phyloP scores from a whole-genome alignment of 2,113 vertebrate genomes.

The Percina caprodes region DNA sequence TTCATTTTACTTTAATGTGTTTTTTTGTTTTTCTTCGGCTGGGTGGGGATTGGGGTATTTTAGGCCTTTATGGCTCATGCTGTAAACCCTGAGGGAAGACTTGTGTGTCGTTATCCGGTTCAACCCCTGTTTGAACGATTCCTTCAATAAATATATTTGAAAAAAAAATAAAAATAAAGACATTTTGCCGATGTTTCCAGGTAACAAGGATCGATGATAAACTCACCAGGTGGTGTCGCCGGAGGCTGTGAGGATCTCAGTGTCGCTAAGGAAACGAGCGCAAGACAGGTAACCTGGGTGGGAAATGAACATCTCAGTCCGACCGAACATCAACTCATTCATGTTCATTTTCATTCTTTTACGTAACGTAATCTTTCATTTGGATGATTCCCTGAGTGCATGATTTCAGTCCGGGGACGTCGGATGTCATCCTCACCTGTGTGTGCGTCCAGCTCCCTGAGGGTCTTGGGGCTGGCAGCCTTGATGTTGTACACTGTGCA shows the following conservation, averaged over 20 bases:
- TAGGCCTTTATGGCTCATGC: too few species aligned
- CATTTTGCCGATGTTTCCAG: background rate
- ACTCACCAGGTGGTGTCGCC: slow-evolving; percentile 87
- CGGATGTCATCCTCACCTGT: slow-evolving; percentile 68
- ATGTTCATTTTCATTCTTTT: background rate
- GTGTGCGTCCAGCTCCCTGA: slow-evolving; percentile 85
- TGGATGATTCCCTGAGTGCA: background rate
- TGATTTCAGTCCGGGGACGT: background rate
- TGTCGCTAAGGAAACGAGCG: slow-evolving; percentile 84
- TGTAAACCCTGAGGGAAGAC: too few species aligned
- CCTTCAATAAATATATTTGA: too few species aligned
- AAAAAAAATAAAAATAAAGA: background rate
- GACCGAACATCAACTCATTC: fast-evolving
- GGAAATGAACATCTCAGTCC: background rate
- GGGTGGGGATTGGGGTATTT: too few species aligned
- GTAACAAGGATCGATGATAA: background rate
- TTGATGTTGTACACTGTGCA: slow-evolving; percentile 85
- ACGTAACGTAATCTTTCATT: background rate
- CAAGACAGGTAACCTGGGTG: slow-evolving; percentile 84
- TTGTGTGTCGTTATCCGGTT: too few species aligned
- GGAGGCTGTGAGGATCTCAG: slow-evolving; percentile 84
- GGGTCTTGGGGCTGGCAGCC: slow-evolving; percentile 78
- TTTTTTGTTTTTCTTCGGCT: too few species aligned
- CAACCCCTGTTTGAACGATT: too few species aligned
- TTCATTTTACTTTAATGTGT: too few species aligned